Evolutionary conservation across 2,113 vertebrate genomes (phyloP).

Genomic region (Chlamydotis undulata): DNA sequence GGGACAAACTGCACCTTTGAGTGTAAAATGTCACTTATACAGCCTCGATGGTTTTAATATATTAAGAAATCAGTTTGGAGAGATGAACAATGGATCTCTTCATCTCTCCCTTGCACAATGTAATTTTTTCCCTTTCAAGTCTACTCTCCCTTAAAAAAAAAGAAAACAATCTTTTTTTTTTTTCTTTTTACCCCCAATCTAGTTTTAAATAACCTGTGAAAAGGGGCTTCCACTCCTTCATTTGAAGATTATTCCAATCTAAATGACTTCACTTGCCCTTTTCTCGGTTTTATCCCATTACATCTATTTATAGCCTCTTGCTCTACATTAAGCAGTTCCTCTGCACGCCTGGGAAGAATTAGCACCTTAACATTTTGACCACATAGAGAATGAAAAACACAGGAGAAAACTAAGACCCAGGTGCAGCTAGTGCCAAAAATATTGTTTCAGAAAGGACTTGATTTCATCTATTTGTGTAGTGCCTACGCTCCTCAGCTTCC

Average conservation of each 20-base stretch:
- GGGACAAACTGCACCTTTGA: neutral
- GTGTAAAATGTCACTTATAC: neutral
- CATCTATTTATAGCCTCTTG: slow-evolving; percentile 41
- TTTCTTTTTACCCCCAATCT: neutral
- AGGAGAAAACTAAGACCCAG: neutral
- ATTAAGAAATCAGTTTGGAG: neutral
- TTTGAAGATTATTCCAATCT: neutral
- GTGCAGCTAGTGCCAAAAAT: neutral
- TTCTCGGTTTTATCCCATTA: neutral
- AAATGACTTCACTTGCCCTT: neutral
- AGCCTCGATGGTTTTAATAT: neutral
- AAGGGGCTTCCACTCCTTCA: neutral
- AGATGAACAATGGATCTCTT: neutral
- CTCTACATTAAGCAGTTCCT: neutral
- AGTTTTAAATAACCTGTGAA: neutral
- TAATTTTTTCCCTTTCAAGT: neutral
- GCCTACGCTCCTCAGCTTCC: neutral
- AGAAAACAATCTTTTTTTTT: neutral
- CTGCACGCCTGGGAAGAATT: neutral
- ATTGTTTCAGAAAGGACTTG: neutral
- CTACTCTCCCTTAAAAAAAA: neutral
- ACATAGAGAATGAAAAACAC: neutral
- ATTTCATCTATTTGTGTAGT: neutral
- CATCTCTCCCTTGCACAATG: neutral
- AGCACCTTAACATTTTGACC: neutral